These are phyloP conservation scores for Aricia agestis DNA, from an alignment of 1,140 invertebrate species.

Conservation along the genomic window DNA sequence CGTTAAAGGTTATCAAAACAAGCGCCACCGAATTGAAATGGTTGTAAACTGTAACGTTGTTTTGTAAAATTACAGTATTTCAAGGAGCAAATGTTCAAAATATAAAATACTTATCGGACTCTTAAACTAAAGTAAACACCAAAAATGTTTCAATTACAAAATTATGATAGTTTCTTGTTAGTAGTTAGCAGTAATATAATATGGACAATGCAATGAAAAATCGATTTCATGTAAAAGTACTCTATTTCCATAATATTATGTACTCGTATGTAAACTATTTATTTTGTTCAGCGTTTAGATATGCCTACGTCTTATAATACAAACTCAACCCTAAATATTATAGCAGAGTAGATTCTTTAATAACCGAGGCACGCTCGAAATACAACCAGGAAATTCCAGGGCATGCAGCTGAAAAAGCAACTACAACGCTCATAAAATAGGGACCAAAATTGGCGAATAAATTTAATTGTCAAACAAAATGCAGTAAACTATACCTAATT, in stretches of 20 bases:
- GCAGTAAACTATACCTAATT: slow-evolving; percentile 32
- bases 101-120: too few relatives aligned
- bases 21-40: neutral
- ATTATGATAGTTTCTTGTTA: too few relatives aligned
- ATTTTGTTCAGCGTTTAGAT: slow-evolving; percentile 8
- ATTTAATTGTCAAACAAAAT: slow-evolving; percentile 27
- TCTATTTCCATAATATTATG: neutral
- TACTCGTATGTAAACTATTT: neutral
- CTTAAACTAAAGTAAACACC: too few relatives aligned
- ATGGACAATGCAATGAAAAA: neutral
- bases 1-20: neutral
- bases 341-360: slow-evolving; percentile 20
- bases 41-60: too few relatives aligned
- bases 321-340: slow-evolving; percentile 19
- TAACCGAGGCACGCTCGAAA: neutral
- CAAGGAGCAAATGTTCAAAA: too few relatives aligned
- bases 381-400: slow-evolving; percentile 9
- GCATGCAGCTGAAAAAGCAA: slow-evolving; percentile 7
- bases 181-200: too few relatives aligned
- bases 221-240: neutral
- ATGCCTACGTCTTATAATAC: neutral
- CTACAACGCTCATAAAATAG: slow-evolving; percentile 5
- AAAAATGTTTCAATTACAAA: too few relatives aligned
- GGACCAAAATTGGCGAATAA: slow-evolving; percentile 5
- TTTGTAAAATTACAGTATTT: too few relatives aligned